These are phyloP conservation scores for Lycocerus yunnanus DNA, from an alignment of 2,888 invertebrate genomes.

Conservation along the genomic window DNA sequence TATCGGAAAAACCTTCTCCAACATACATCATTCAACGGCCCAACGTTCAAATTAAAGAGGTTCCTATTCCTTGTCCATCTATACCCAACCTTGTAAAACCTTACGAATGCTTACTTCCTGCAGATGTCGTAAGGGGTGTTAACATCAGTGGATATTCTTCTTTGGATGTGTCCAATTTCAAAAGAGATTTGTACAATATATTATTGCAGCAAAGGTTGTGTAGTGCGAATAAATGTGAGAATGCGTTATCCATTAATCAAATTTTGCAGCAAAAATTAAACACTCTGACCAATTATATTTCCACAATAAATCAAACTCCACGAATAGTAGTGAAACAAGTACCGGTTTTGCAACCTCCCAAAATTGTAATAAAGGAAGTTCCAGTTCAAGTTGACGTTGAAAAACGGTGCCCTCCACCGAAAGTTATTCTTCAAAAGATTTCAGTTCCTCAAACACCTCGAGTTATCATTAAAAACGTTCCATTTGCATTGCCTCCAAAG, in stretches of 20 bases:
- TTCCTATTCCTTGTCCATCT: slow-evolving; percentile 2
- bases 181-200: slow-evolving; percentile 3
- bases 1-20: background rate
- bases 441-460: background rate
- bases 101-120: background rate
- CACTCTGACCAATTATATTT: background rate
- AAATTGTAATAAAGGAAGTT: slow-evolving; percentile 1
- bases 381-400: background rate
- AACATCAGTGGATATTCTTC: background rate
- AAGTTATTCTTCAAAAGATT: background rate
- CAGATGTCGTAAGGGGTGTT: background rate
- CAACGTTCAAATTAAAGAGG: slow-evolving; percentile 10
- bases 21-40: slow-evolving; percentile 1
- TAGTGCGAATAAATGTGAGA: background rate
- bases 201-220: background rate
- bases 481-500: slow-evolving; percentile 2
- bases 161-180: slow-evolving; percentile 1
- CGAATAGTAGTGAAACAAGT: slow-evolving; percentile 1
- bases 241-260: background rate
- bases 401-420: background rate
- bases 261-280: background rate
- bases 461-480: slow-evolving; percentile 10
- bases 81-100: slow-evolving; percentile 8
- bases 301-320: background rate
- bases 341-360: background rate